Conservation (phyloP, 1,140 invertebrate genomes). For the roundworm (Caenorhabditis elegans) region WBcel235 BX284605.5:5744001-5744500, state of each 20-base stretch:
- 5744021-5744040: neutral
- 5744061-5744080: neutral
- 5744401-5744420: no score
- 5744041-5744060: neutral
- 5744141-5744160: neutral
- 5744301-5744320: no score
- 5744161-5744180: slow-evolving; percentile 2
- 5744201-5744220: neutral
- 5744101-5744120: neutral
- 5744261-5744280: no score
- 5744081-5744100: neutral
- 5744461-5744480: no score
- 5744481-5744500: no score
- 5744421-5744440: no score
- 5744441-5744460: no score
- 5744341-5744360: no score
- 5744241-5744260: neutral
- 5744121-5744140: neutral
- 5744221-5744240: neutral
- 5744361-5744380: no score
- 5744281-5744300: neutral
- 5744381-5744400: no score
- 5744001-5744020: neutral
- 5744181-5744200: neutral
- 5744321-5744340: no score